Evolutionary conservation across 2,113 vertebrate species (phyloP).

Genomic region (Cephalopholis sonnerati): DNA sequence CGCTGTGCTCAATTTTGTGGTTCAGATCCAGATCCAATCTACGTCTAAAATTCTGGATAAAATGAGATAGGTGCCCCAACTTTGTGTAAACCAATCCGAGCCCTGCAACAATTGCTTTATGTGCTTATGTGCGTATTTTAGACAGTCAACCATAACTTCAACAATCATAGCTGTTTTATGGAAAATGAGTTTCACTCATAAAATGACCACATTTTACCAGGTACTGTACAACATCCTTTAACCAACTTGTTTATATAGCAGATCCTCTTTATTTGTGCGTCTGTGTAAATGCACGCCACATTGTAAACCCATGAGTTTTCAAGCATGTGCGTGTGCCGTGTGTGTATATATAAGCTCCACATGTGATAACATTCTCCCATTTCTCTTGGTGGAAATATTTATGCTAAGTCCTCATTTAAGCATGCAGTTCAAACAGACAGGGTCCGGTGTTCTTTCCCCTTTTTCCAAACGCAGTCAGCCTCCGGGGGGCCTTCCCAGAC

Average conservation of each 20-base stretch:
- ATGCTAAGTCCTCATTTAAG: slow-evolving; percentile 69
- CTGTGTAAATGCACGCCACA: slow-evolving; percentile 12
- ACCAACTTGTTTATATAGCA: neutral
- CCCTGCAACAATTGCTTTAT: no score
- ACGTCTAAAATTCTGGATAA: no score
- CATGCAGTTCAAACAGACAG: slow-evolving; percentile 73
- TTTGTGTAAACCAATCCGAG: no score
- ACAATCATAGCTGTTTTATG: neutral
- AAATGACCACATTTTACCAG: neutral
- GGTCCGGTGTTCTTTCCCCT: slow-evolving; percentile 42
- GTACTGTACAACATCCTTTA: neutral
- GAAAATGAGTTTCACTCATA: neutral
- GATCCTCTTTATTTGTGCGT: slow-evolving; percentile 24
- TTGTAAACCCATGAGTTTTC: slow-evolving; percentile 32
- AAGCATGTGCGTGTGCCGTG: slow-evolving; percentile 27
- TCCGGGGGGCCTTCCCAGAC: slow-evolving; percentile 58
- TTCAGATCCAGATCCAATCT: no score
- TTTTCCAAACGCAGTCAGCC: slow-evolving; percentile 51
- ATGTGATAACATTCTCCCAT: slow-evolving; percentile 74
- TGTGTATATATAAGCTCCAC: slow-evolving; percentile 53
- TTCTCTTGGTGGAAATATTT: slow-evolving; percentile 74
- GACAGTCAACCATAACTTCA: neutral
- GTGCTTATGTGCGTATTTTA: no score
- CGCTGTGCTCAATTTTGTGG: no score
- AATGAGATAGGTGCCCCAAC: no score